Percentiles rank a stretch among this genome's conserved stretches.
Evolutionary conservation across 2,797 vertebrate species (phyloP).

Genomic region (Sphenopsis melanotis): DNA sequence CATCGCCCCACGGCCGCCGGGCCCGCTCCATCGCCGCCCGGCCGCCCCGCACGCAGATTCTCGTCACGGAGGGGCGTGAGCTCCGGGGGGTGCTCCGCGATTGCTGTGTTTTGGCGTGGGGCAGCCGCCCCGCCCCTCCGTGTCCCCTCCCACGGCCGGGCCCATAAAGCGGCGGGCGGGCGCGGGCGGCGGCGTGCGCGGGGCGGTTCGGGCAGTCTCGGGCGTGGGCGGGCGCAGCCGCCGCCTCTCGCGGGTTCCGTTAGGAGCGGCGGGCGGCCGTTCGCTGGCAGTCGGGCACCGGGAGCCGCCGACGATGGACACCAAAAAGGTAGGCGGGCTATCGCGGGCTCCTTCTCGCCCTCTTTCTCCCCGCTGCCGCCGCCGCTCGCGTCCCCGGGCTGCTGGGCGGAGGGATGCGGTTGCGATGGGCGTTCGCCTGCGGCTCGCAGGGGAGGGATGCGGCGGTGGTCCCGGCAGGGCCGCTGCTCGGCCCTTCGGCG

Average conservation of each 20-base stretch:
- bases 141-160: not conserved
- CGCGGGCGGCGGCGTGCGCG: not conserved
- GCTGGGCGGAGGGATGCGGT: not conserved
- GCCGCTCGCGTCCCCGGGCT: not conserved
- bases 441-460: not conserved
- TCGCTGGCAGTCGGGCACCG: not conserved
- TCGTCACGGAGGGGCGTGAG: not conserved
- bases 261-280: not conserved
- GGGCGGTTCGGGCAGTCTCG: not conserved
- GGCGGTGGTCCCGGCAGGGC: not conserved
- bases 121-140: not conserved
- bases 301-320: not conserved
- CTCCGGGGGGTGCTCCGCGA: not conserved
- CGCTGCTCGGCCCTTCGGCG: not conserved
- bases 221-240: not conserved
- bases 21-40: not conserved
- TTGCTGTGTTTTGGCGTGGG: not conserved
- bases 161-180: not conserved
- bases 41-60: not conserved
- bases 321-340: not conserved
- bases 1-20: not conserved
- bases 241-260: not conserved
- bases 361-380: too few relatives aligned
- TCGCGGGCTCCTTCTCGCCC: accelerated
- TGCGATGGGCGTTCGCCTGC: not conserved